phyloP scores from a whole-genome alignment of 1,140 invertebrate genomes.

The Augochlora pura region DNA sequence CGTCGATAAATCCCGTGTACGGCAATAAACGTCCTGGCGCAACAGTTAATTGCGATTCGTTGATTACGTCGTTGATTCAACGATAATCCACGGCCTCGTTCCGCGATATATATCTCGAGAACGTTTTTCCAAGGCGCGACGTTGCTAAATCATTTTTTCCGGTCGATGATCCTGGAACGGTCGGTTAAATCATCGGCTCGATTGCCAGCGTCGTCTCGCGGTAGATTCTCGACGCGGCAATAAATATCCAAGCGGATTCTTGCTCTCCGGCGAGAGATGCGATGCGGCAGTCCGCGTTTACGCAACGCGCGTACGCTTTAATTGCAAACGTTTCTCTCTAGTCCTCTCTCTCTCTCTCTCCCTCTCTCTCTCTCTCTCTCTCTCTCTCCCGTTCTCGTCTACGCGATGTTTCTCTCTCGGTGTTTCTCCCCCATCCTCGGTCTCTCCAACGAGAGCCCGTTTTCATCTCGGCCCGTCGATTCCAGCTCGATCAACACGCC shows the following conservation, averaged over 20 bases:
- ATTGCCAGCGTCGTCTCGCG: conserved; percentile 21
- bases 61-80: conserved; percentile 58
- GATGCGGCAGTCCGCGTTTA: conserved; percentile 18
- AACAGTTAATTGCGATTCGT: conserved; percentile 55
- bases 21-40: conserved; percentile 57
- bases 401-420: too few relatives aligned
- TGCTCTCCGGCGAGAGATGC: neutral
- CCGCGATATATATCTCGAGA: conserved; percentile 18
- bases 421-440: neutral
- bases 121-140: neutral
- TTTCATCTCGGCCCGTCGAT: conserved; percentile 26
- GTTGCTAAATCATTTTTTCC: neutral
- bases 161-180: conserved; percentile 22
- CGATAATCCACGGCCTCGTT: conserved; percentile 49
- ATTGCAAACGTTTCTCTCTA: conserved; percentile 45
- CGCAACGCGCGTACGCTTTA: conserved; percentile 42
- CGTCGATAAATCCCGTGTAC: conserved; percentile 52
- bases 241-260: conserved; percentile 56
- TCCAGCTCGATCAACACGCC: conserved; percentile 58
- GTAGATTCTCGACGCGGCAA: conserved; percentile 39
- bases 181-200: conserved; percentile 54
- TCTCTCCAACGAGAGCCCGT: neutral
- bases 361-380: conserved; percentile 25
- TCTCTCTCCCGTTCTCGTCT: neutral
- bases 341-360: neutral